phyloP scores from a whole-genome alignment of 2,888 invertebrate species.

The Nomada fucata region DNA sequence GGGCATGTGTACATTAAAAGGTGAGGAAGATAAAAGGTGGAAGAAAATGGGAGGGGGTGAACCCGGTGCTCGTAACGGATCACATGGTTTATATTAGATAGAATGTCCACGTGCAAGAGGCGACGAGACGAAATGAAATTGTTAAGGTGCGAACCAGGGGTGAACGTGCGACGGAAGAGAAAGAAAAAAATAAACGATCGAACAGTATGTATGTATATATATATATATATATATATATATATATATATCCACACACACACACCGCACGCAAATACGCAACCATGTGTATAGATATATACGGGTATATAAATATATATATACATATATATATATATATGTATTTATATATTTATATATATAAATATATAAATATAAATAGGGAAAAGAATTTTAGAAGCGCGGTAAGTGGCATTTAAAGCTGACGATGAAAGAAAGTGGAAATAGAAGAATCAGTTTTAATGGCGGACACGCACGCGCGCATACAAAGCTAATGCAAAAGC shows the following conservation, averaged over 20 bases:
- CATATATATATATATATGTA: conserved; percentile 55
- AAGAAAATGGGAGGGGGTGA: conserved; percentile 39
- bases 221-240: conserved; percentile 21
- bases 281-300: conserved; percentile 64
- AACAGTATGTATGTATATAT: conserved; percentile 32
- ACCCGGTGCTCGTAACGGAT: conserved; percentile 76
- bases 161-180: not conserved
- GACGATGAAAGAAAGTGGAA: not conserved
- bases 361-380: conserved; percentile 39
- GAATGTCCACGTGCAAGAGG: conserved; percentile 60
- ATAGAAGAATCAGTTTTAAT: not conserved
- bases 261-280: conserved; percentile 14
- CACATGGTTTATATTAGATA: conserved; percentile 33
- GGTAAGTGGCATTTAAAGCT: not conserved
- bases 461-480: not conserved
- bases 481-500: not conserved
- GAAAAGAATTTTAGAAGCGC: conserved; percentile 5
- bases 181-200: conserved; percentile 9
- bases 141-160: not conserved
- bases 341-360: conserved; percentile 67
- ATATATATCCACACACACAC: conserved; percentile 24
- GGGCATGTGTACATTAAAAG: conserved; percentile 83
- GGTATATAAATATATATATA: conserved; percentile 68
- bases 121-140: conserved; percentile 29
- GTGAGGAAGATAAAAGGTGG: conserved; percentile 32